phyloP scores from a whole-genome alignment of 30 jellyfish, hydroid and myxozoan species.

The Pelagia noctiluca region DNA sequence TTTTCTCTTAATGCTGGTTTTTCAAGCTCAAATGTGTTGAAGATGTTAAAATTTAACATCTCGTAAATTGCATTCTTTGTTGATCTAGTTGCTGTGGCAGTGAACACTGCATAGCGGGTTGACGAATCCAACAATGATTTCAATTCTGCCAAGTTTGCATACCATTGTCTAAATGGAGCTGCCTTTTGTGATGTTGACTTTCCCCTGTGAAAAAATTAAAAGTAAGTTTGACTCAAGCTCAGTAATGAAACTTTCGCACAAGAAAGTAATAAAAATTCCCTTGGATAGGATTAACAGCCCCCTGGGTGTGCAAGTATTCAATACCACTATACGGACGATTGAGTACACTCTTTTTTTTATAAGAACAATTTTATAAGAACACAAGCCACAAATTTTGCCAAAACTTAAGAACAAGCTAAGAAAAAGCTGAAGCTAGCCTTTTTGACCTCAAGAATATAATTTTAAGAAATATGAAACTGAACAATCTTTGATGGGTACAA shows the following conservation, averaged over 20 bases:
- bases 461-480: no score
- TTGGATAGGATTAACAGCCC: conserved; percentile 1
- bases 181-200: conserved; percentile 13
- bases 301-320: conserved; percentile 1
- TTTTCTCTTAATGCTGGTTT: conserved; percentile 4
- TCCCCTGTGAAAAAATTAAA: conserved; percentile 20
- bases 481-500: no score
- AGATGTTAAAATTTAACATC: background rate
- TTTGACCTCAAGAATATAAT: no score
- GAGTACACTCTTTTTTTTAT: background rate
- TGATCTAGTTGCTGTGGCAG: conserved; percentile 25
- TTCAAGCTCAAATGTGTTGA: background rate
- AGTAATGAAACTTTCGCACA: background rate
- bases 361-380: background rate
- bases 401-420: no score
- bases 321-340: background rate
- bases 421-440: no score
- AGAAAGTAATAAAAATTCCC: background rate
- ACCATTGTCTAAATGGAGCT: conserved; percentile 11
- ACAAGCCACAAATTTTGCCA: no score
- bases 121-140: background rate
- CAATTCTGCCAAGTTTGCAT: conserved; percentile 7
- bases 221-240: conserved; percentile 1
- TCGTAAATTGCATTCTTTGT: background rate
- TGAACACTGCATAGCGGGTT: conserved; percentile 14